Evolutionary conservation across 2,888 invertebrate genomes (phyloP), one percentile per base, ranked within the genome.

Genomic region (Rhagophthalmus giganteus): DNA sequence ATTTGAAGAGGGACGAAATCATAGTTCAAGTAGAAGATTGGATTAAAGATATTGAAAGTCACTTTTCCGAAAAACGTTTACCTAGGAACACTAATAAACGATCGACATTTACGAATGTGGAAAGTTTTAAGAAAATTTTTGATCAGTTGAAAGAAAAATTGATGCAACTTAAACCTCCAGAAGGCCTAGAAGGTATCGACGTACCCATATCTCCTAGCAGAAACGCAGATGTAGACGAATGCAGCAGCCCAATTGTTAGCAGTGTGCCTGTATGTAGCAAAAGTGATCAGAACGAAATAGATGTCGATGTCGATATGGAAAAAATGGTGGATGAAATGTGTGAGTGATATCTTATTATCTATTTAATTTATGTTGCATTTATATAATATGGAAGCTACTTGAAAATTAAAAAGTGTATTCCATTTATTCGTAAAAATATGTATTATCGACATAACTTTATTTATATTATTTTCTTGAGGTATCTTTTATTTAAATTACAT

Each of bases 1-100:
- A 93, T 88, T 80, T 95, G 67, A 96, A 96, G 74, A 83, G 91
- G 49, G 85, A 90, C 67, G 94, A 95, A 77, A 90, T 96, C 60
- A 83, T 90, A 70, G 81, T 84, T 61, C 94, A 95, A 75, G 86
- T 94, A 56, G 90, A 94, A 67, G 83, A 83, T 57, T 95, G 95
- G 95, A 88, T 95, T 66, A 82, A 84, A 51, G 94, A 95, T 68
- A 81, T 93, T 72, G 92, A 93, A 72, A 81, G 83, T 37, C 73
- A 72, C 44, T 64, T 67, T 81, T 68, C 83, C 78, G 62, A 90
- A 47, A 71, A 71, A 55, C 82, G 90, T 45, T 87, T 87, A 52
- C 87, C 88, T 64, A 82, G 89, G 63, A 50, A 65, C 15, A 64
- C 61, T 39, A 66, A 60, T 26, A 75, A 75, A 59, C 63, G 74